Conservation (phyloP, 2,797 vertebrate species). For the Lagocephalus sceleratus region DNA sequence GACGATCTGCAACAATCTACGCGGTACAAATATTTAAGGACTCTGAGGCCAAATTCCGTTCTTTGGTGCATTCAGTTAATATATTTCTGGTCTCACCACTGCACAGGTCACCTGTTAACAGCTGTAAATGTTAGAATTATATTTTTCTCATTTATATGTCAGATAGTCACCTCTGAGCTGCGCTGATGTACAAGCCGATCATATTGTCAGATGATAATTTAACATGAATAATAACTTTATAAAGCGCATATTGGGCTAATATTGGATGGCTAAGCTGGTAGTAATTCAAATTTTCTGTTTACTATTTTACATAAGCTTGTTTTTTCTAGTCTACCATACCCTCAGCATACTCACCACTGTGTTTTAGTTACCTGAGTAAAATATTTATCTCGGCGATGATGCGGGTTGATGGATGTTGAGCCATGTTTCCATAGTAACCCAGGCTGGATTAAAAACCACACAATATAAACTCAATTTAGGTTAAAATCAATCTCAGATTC, state of each 20-base stretch:
- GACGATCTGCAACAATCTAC: constrained; percentile 1
- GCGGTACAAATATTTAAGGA: constrained; percentile 12
- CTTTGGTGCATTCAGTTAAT: neutral
- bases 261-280: neutral
- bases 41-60: constrained; percentile 3
- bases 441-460: too few species aligned
- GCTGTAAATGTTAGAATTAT: constrained; percentile 8
- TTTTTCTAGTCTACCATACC: too few species aligned
- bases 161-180: constrained; percentile 5
- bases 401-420: too few species aligned
- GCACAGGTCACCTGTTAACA: neutral
- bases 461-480: too few species aligned
- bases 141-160: constrained; percentile 31
- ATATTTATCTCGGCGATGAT: too few species aligned
- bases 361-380: too few species aligned
- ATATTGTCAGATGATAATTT: neutral
- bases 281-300: too few species aligned
- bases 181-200: neutral
- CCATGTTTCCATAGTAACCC: too few species aligned
- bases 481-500: too few species aligned
- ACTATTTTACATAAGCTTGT: too few species aligned
- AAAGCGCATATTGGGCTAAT: neutral
- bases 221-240: neutral
- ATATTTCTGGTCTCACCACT: constrained; percentile 20
- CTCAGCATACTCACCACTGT: too few species aligned